Evolutionary conservation across 2,113 vertebrate species (phyloP).

Genomic region (Carlito syrichta): DNA sequence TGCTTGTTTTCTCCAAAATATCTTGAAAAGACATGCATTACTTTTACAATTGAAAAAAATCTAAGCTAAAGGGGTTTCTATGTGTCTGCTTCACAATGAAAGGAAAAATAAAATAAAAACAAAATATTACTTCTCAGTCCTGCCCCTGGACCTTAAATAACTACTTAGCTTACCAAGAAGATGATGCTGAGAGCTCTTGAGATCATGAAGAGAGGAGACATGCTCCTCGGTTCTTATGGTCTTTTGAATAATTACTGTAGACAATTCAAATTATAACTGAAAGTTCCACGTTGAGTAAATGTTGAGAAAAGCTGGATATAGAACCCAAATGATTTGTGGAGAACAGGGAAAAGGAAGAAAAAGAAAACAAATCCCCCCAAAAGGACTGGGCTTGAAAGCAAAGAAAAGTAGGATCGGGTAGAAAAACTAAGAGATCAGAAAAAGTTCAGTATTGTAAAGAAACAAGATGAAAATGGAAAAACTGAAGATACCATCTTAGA

Average conservation of each 20-base stretch:
- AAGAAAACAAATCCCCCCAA: neutral
- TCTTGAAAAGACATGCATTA: neutral
- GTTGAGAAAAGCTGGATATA: neutral
- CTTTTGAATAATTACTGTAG: neutral
- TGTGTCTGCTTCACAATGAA: constrained; percentile 25
- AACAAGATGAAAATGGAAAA: neutral
- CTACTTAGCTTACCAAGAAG: neutral
- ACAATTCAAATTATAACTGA: neutral
- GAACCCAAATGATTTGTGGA: neutral
- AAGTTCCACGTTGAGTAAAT: neutral
- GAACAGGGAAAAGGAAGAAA: neutral
- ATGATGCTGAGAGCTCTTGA: neutral
- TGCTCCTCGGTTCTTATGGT: neutral
- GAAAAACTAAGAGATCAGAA: constrained; percentile 9
- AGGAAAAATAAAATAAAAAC: neutral
- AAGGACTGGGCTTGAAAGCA: neutral
- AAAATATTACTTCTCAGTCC: neutral
- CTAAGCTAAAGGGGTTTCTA: neutral
- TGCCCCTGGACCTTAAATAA: neutral
- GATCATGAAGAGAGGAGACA: neutral
- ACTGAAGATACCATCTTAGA: neutral
- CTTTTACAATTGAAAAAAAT: neutral
- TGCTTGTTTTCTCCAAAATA: neutral
- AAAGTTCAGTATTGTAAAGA: neutral
- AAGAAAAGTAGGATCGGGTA: neutral